Base-by-base conservation (phyloP, 2,888 invertebrate genomes). In the Orthosia incerta region DNA sequence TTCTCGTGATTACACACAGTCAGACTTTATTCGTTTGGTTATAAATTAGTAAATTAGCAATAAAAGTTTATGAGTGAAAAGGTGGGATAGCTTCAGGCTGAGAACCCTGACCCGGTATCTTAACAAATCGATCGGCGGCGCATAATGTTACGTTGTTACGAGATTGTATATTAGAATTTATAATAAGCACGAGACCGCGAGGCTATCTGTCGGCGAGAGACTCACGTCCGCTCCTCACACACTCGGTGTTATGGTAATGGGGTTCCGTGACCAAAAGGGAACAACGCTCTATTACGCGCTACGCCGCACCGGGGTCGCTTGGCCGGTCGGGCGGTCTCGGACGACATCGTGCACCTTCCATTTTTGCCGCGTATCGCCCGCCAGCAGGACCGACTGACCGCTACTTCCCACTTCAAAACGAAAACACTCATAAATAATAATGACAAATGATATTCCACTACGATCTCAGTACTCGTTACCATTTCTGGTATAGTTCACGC, bases 341-440 rank as follows among this genome's bases (percentile, higher is more conserved):
- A 71, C 87, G 93, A 93, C 93, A 92, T 94, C 94, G 94, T 95
- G 95, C 91, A 84, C 88, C 86, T 85, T 90, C 93, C 92, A 93
- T 94, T 94, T 93, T 91, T 90, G 92, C 90, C 83, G 79, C 84
- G 69, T 91, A 91, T 91, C 91, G 89, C 92, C 93, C 91, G 92
- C 92, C 88, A 78, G 20, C 71, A 76, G 79, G 84, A 80, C 82
- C 68, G 39, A 68, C 64, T 63, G 55, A 82, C 74, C 86, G 85
- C 88, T 84, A 89, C 87, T 88, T 88, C 87, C 88, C 87, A 88
- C 88, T 89, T 88, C 88, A 82, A 89, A 91, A 89, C 84, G 82
- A 82, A 89, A 91, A 90, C 77, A 82, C 86, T 87, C 92, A 89
- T 94, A 93, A 93, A 94, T 92, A 91, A 93, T 90, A 90, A 92